phyloP scores from a whole-genome alignment of 2,113 vertebrate genomes.

The Atractosteus spatula region DNA sequence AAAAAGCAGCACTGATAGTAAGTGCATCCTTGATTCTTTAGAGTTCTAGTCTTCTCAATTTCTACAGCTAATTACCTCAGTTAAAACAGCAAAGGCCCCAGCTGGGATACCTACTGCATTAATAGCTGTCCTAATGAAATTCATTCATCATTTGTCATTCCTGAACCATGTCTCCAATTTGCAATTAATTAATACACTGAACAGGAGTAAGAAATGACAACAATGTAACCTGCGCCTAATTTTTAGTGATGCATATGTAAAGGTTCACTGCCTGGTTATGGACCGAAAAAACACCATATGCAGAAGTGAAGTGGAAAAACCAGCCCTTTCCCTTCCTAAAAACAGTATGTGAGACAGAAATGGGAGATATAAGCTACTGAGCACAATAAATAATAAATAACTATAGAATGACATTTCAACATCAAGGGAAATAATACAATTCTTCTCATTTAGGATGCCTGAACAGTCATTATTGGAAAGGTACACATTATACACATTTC shows the following conservation, averaged over 20 bases:
- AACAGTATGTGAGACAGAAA: too few relatives aligned
- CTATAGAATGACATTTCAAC: too few relatives aligned
- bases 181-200: constrained; percentile 2
- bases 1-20: neutral
- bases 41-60: neutral
- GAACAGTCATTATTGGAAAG: too few relatives aligned
- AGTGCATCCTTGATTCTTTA: neutral
- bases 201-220: neutral
- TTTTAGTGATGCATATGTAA: neutral
- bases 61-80: constrained; percentile 5
- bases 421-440: too few relatives aligned
- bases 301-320: too few relatives aligned
- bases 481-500: too few relatives aligned
- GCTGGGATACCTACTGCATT: constrained; percentile 5
- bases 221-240: neutral
- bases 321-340: too few relatives aligned
- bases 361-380: too few relatives aligned
- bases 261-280: neutral
- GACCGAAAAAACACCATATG: too few relatives aligned
- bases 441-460: too few relatives aligned
- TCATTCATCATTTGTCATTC: constrained; percentile 12
- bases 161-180: constrained; percentile 11
- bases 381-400: too few relatives aligned
- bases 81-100: constrained; percentile 1
- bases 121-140: constrained; percentile 10